These are phyloP conservation scores for Endotricha flammealis DNA, from an alignment of 2,888 invertebrate genomes.

Conservation along the genomic window DNA sequence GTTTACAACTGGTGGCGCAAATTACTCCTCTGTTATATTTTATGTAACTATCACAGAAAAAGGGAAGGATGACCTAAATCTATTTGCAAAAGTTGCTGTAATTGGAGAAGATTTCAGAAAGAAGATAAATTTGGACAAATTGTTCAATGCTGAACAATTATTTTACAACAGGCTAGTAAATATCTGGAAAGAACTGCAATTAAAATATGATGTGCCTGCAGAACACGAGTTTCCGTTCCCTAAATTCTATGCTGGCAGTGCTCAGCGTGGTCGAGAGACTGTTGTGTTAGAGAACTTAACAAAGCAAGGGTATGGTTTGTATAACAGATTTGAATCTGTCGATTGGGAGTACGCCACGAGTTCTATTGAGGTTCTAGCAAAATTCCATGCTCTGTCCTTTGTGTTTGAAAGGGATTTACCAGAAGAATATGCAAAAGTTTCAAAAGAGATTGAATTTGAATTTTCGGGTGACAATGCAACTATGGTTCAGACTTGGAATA, in stretches of 20 bases:
- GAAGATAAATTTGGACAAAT: not conserved
- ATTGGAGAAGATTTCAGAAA: constrained; percentile 19
- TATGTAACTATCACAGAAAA: constrained; percentile 26
- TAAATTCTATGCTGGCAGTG: constrained; percentile 26
- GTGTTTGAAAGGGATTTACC: constrained; percentile 45
- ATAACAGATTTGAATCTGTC: constrained; percentile 31
- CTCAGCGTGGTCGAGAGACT: constrained; percentile 26
- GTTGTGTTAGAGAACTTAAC: constrained; percentile 44
- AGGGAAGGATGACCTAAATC: constrained; percentile 25
- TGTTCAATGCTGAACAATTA: not conserved
- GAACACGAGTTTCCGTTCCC: constrained; percentile 24
- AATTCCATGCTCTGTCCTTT: constrained; percentile 54
- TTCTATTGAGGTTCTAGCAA: constrained; percentile 37
- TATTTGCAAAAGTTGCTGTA: constrained; percentile 47
- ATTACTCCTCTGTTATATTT: constrained; percentile 42
- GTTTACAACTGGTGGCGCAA: constrained; percentile 38
- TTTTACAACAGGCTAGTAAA: constrained; percentile 24
- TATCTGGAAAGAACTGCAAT: constrained; percentile 23
- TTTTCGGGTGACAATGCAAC: constrained; percentile 4
- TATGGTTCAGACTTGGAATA: constrained; percentile 17
- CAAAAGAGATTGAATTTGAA: constrained; percentile 19
- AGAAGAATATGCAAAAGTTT: constrained; percentile 24
- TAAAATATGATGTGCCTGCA: constrained; percentile 20
- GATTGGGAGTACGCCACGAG: constrained; percentile 40
- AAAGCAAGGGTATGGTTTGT: constrained; percentile 31